Evolutionary conservation across 2,797 vertebrate species (phyloP).

Genomic region (Crenichthys baileyi): DNA sequence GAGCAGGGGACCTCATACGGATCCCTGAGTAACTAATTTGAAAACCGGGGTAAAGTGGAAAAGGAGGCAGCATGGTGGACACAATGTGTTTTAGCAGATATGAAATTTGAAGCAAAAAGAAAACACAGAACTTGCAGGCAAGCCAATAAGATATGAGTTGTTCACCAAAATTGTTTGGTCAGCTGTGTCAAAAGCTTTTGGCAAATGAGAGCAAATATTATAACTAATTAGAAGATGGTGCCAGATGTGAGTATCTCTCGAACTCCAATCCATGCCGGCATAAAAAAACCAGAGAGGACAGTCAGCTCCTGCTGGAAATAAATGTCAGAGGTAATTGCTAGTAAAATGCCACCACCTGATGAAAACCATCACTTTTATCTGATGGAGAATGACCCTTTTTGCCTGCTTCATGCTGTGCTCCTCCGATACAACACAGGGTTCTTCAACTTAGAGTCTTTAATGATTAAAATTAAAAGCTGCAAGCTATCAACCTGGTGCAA

Average conservation of each 20-base stretch:
- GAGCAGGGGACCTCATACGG: no score
- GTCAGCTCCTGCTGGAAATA: background rate
- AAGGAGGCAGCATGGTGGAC: background rate
- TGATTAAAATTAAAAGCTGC: constrained; percentile 51
- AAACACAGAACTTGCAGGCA: background rate
- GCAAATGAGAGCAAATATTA: background rate
- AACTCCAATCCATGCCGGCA: background rate
- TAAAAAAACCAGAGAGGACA: background rate
- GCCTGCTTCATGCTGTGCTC: constrained; percentile 24
- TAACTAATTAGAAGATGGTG: background rate
- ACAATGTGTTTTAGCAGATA: background rate
- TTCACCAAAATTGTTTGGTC: background rate
- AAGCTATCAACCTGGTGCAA: constrained; percentile 44
- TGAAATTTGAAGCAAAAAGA: background rate
- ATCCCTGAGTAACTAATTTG: background rate
- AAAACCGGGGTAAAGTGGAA: background rate
- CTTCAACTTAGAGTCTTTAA: constrained; percentile 45
- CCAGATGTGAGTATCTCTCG: background rate
- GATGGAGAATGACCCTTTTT: constrained; percentile 16
- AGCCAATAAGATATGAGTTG: background rate
- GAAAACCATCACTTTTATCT: constrained; percentile 44
- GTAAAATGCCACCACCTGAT: constrained; percentile 50
- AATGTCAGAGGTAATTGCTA: constrained; percentile 56
- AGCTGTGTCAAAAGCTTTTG: background rate
- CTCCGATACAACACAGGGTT: constrained; percentile 39